These are phyloP conservation scores for Astreopora myriophthalma DNA, from an alignment of 64 coral and sea anemone genomes.

Conservation along the genomic window DNA sequence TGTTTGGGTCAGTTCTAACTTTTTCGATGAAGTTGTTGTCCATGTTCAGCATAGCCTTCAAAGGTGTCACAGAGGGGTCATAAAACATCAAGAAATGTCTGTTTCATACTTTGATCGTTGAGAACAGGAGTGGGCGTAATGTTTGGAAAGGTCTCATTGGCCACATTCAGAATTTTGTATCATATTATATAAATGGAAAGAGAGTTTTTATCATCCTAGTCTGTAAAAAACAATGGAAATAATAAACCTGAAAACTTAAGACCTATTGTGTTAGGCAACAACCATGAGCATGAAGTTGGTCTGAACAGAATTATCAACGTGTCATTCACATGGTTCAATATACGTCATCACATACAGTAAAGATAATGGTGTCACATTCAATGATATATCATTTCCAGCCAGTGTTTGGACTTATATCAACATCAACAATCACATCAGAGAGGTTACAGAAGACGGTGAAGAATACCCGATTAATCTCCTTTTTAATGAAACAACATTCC, in stretches of 20 bases:
- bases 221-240: neutral
- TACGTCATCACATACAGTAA: neutral
- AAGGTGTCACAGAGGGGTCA: no score
- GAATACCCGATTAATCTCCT: neutral
- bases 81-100: no score
- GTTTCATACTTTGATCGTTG: no score
- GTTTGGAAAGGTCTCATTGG: no score
- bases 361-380: neutral
- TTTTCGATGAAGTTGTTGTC: no score
- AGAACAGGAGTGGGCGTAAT: no score
- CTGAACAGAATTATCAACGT: neutral
- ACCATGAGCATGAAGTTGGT: neutral
- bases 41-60: no score
- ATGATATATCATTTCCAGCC: neutral
- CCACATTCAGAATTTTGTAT: no score
- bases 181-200: neutral
- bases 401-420: neutral
- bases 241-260: neutral
- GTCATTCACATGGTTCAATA: neutral
- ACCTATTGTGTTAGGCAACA: neutral
- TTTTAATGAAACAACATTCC: neutral
- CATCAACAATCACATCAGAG: neutral
- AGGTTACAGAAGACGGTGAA: no score
- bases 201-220: neutral
- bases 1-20: no score